phyloP scores from a whole-genome alignment of 2,797 vertebrate species.

The Limosa lapponica region DNA sequence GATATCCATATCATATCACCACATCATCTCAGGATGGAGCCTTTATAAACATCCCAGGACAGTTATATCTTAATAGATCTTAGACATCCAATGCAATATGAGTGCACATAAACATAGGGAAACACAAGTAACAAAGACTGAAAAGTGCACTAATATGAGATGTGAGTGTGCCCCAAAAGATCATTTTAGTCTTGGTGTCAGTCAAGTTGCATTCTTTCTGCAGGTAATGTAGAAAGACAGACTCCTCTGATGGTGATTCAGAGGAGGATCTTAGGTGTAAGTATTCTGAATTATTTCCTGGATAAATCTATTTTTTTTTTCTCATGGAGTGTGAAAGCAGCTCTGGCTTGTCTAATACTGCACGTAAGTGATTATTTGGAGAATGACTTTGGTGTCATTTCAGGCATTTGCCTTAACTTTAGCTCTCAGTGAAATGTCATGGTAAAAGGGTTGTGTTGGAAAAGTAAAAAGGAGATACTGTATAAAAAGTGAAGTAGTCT shows the following conservation, averaged over 20 bases:
- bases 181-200: not conserved
- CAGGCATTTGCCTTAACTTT: not conserved
- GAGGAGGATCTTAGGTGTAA: not conserved
- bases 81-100: accelerated
- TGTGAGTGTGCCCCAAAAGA: not conserved
- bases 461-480: not conserved
- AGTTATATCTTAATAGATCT: not conserved
- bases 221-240: not conserved
- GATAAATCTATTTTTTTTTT: not conserved
- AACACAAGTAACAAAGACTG: not conserved
- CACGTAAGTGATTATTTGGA: not conserved
- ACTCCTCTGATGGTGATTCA: not conserved
- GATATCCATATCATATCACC: not conserved
- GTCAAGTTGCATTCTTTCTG: not conserved
- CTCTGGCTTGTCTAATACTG: not conserved
- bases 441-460: not conserved
- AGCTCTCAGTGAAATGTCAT: not conserved
- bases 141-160: not conserved
- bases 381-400: not conserved
- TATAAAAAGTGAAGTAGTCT: not conserved
- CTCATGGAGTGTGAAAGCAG: not conserved
- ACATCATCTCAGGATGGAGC: not conserved
- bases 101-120: not conserved
- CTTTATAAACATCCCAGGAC: not conserved
- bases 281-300: not conserved